These are phyloP conservation scores for Staurois parvus DNA, from an alignment of 2,797 vertebrate genomes.

Conservation along the genomic window DNA sequence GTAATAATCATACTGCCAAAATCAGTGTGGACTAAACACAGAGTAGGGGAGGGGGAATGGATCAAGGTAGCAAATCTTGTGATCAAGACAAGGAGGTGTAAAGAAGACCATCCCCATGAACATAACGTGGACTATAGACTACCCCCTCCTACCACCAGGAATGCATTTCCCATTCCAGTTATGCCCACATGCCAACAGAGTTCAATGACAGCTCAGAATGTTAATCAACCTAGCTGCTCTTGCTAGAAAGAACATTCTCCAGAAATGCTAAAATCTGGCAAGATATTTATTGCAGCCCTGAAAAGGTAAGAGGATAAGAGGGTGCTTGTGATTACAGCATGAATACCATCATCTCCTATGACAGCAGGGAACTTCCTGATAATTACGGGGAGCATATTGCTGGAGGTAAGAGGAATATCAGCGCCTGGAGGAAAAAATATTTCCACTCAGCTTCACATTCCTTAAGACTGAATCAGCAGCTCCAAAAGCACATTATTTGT, in stretches of 20 bases:
- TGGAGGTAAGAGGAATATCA: neutral
- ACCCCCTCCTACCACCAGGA: too few relatives aligned
- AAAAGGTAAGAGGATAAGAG: neutral
- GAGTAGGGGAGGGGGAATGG: neutral
- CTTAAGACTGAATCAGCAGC: conserved; percentile 42
- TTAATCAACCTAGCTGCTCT: neutral
- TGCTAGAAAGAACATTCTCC: too few relatives aligned
- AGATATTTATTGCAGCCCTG: neutral
- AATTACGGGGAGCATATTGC: conserved; percentile 5
- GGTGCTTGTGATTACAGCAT: neutral
- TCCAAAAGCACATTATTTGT: neutral
- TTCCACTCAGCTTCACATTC: conserved; percentile 38
- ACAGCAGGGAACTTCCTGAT: neutral
- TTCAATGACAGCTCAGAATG: neutral
- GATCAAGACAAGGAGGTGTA: neutral
- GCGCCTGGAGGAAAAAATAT: neutral
- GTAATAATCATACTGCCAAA: neutral
- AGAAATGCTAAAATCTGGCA: neutral
- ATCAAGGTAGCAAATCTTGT: neutral
- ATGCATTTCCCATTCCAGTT: too few relatives aligned
- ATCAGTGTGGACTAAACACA: neutral
- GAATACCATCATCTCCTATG: neutral
- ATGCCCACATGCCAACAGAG: too few relatives aligned
- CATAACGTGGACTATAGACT: too few relatives aligned
- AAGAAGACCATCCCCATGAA: neutral